Percentiles rank a stretch among this genome's conserved stretches.
phyloP scores from a whole-genome alignment of 2,113 vertebrate genomes.

The Scolopax mira region DNA sequence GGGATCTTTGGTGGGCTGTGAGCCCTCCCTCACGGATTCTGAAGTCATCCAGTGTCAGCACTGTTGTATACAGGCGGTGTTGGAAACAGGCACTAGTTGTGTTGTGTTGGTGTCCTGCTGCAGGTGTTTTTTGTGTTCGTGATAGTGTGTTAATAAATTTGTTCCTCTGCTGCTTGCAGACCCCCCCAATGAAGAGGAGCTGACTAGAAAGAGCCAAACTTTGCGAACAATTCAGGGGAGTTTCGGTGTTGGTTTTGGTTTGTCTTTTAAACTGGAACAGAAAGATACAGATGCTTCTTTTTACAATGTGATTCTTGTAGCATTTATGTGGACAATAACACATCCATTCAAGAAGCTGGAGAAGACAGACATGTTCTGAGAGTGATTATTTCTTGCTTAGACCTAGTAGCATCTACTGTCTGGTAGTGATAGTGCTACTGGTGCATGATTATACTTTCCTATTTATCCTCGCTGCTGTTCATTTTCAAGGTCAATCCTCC shows the following conservation, averaged over 20 bases:
- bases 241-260: not conserved
- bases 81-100: not conserved
- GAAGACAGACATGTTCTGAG: not conserved
- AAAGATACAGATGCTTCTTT: not conserved
- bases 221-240: not conserved
- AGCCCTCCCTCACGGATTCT: not conserved
- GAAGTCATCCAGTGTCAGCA: not conserved
- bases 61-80: not conserved
- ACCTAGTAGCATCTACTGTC: not conserved
- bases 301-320: not conserved
- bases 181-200: not conserved
- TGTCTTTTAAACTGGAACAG: not conserved
- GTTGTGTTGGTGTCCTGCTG: not conserved
- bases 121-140: not conserved
- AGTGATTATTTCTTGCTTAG: not conserved
- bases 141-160: not conserved
- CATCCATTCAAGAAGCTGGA: not conserved
- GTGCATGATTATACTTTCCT: not conserved
- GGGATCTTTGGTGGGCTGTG: not conserved
- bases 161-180: not conserved
- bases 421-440: not conserved
- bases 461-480: not conserved
- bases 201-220: not conserved
- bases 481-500: not conserved
- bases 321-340: not conserved